Conservation (phyloP, 2,797 vertebrate species). For the Kryptolebias ocellatus region DNA sequence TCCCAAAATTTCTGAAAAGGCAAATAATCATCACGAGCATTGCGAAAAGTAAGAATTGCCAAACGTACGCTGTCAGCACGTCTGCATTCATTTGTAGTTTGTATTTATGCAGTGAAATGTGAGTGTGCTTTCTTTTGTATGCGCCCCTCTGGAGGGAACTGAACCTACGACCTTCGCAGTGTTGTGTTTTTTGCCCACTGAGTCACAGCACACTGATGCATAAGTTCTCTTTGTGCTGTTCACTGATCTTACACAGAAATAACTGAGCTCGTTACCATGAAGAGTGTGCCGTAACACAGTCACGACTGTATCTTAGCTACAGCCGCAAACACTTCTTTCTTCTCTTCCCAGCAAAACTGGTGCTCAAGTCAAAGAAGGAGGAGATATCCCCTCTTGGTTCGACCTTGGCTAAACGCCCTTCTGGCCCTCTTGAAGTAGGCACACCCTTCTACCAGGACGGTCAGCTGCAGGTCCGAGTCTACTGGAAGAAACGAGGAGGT, state of each 20-base stretch:
- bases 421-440: constrained; percentile 88
- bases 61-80: constrained; percentile 38
- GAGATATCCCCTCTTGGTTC: constrained; percentile 76
- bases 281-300: constrained; percentile 55
- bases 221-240: constrained; percentile 24
- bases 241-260: constrained; percentile 59
- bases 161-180: constrained; percentile 51
- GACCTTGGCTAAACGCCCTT: constrained; percentile 79
- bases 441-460: constrained; percentile 91
- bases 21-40: constrained; percentile 44
- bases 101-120: constrained; percentile 24
- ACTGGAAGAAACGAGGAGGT: constrained; percentile 96
- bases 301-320: constrained; percentile 59
- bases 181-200: constrained; percentile 23
- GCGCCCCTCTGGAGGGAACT: constrained; percentile 28
- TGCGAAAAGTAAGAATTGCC: constrained; percentile 31
- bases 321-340: constrained; percentile 54
- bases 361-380: constrained; percentile 76
- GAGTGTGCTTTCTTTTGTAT: constrained; percentile 16
- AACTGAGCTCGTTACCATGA: constrained; percentile 59
- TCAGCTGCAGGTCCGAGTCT: constrained; percentile 92
- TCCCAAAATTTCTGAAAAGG: constrained; percentile 34
- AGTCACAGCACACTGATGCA: constrained; percentile 39
- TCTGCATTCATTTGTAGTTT: constrained; percentile 47
- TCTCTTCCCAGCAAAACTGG: constrained; percentile 68